phyloP scores from a whole-genome alignment of 2,888 invertebrate genomes.

The Eilema sororculum region DNA sequence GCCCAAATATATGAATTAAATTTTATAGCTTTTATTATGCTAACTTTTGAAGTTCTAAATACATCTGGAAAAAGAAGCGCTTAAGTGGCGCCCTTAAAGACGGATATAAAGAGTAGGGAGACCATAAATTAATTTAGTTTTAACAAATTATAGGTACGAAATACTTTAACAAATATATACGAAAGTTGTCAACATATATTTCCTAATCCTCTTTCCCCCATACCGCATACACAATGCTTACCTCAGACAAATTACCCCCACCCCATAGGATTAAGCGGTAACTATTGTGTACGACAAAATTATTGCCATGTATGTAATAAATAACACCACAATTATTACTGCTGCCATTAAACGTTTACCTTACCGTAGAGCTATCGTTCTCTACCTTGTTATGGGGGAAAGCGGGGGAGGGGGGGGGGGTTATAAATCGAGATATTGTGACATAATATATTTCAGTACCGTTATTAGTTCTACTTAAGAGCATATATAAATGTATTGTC shows the following conservation, averaged over 20 bases:
- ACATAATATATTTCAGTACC: not conserved
- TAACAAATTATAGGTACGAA: not conserved
- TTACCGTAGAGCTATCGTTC: conserved; percentile 20
- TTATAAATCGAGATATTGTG: not conserved
- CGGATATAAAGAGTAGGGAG: too few species aligned
- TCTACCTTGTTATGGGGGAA: conserved; percentile 9
- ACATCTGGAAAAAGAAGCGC: too few species aligned
- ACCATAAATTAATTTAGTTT: too few species aligned
- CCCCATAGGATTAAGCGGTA: conserved; percentile 25
- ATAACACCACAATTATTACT: conserved; percentile 30
- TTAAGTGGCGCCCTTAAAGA: too few species aligned
- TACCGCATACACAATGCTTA: not conserved
- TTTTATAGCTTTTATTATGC: too few species aligned
- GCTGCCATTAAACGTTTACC: conserved; percentile 29
- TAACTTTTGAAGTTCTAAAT: too few species aligned
- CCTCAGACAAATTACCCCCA: conserved; percentile 17
- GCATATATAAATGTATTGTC: not conserved
- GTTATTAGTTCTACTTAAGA: not conserved
- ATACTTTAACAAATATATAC: not conserved
- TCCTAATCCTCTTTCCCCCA: not conserved
- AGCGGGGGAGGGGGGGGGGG: not conserved
- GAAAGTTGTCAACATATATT: not conserved
- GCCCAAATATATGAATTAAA: too few species aligned
- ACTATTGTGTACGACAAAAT: conserved; percentile 23
- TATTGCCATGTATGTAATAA: conserved; percentile 28